Evolutionary conservation across 37 sponge, comb jelly and placozoan genomes (phyloP).

Genomic region (Halisarca cf. caerulea): DNA sequence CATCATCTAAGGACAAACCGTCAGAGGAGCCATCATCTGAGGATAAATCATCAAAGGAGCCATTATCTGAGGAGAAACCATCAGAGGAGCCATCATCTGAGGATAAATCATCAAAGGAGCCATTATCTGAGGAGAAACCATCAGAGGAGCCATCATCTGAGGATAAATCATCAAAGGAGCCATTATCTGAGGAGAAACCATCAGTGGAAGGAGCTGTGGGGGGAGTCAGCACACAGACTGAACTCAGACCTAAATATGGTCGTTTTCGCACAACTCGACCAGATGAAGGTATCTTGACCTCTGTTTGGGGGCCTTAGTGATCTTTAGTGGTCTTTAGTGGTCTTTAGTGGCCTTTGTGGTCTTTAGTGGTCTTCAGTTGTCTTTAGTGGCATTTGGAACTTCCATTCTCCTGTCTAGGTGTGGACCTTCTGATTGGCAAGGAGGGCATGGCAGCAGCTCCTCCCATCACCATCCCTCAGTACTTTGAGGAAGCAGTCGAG

Average conservation of each 20-base stretch:
- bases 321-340: background rate
- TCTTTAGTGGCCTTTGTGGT: background rate
- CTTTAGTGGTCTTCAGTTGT: background rate
- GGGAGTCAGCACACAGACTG: background rate
- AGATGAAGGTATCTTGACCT: background rate
- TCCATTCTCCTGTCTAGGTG: background rate
- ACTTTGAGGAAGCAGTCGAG: background rate
- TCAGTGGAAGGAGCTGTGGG: background rate
- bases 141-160: background rate
- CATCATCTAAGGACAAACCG: background rate
- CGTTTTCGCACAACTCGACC: background rate
- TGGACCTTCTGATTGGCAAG: constrained; percentile 2
- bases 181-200: background rate
- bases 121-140: background rate
- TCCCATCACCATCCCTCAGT: background rate
- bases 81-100: background rate
- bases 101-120: background rate
- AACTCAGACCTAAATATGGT: background rate
- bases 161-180: background rate
- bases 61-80: background rate
- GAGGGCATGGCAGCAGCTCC: background rate
- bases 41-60: background rate
- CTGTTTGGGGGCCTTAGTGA: background rate
- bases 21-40: background rate
- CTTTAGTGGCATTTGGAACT: background rate